phyloP scores from a whole-genome alignment of 2,113 vertebrate genomes.

The Barbus barbus region DNA sequence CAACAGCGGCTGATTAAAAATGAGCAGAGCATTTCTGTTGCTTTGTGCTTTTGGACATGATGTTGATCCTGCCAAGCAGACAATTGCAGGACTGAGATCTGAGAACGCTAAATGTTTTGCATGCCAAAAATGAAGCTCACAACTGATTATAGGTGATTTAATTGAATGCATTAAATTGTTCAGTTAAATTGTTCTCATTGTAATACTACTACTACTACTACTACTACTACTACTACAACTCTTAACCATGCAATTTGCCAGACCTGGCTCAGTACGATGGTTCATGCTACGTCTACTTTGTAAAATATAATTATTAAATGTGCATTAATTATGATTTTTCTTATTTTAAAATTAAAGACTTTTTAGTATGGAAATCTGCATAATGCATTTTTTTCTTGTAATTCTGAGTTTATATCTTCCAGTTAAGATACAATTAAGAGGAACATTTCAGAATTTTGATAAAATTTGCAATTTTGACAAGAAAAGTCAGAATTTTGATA shows the following conservation, averaged over 20 bases:
- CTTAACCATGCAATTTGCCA: neutral
- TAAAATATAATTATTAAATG: neutral
- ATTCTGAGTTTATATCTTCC: too few species aligned
- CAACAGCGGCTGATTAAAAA: constrained; percentile 27
- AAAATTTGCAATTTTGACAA: too few species aligned
- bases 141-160: neutral
- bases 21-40: constrained; percentile 21
- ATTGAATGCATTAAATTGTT: neutral
- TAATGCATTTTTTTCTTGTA: too few species aligned
- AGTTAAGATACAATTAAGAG: too few species aligned
- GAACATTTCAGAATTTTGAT: too few species aligned
- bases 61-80: constrained; percentile 24
- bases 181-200: neutral
- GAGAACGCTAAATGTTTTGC: neutral
- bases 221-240: neutral
- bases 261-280: neutral
- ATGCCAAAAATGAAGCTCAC: neutral
- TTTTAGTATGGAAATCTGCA: too few species aligned
- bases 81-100: constrained; percentile 5
- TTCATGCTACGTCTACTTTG: neutral
- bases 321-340: too few species aligned
- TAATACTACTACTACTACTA: neutral
- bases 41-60: constrained; percentile 24
- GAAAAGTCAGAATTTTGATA: too few species aligned
- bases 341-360: too few species aligned